Percentiles rank a stretch among this genome's conserved stretches.
These are phyloP conservation scores for Dichetophora obliterata DNA, from an alignment of 2,888 invertebrate genomes.

Conservation along the genomic window DNA sequence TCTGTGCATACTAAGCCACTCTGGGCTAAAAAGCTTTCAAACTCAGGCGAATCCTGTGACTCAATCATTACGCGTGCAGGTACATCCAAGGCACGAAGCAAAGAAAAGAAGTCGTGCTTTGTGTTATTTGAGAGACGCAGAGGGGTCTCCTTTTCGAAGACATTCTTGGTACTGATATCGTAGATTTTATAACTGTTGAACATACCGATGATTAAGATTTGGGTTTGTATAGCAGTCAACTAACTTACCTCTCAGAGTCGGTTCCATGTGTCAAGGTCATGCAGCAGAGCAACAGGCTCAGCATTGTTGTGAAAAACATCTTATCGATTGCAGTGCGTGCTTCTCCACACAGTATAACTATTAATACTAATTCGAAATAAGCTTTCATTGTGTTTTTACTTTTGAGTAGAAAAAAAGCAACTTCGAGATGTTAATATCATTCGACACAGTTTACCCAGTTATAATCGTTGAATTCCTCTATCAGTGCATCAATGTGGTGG, in stretches of 20 bases:
- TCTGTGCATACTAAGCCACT: constrained; percentile 5
- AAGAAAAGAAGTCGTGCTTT: constrained; percentile 49
- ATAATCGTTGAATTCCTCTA: constrained; percentile 16
- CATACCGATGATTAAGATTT: too few relatives aligned
- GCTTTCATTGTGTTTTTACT: neutral
- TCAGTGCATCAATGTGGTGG: too few relatives aligned
- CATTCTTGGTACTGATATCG: constrained; percentile 9
- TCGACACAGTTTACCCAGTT: neutral
- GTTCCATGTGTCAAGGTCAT: constrained; percentile 32
- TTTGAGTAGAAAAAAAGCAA: too few relatives aligned
- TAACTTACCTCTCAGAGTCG: constrained; percentile 44
- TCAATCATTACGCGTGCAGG: constrained; percentile 49
- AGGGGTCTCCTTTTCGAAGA: neutral
- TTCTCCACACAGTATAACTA: neutral
- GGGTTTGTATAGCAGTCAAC: neutral
- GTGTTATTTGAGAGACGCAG: neutral
- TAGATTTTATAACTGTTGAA: constrained; percentile 28
- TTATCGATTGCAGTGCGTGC: neutral
- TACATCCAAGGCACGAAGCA: constrained; percentile 42
- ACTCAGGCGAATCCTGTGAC: constrained; percentile 31
- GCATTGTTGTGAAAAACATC: constrained; percentile 44
- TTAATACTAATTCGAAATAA: neutral
- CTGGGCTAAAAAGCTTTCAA: constrained; percentile 31
- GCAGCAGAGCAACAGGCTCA: constrained; percentile 44
- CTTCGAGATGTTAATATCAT: constrained; percentile 13